phyloP scores from a whole-genome alignment of 2,888 invertebrate species.

The Hesperia comma region DNA sequence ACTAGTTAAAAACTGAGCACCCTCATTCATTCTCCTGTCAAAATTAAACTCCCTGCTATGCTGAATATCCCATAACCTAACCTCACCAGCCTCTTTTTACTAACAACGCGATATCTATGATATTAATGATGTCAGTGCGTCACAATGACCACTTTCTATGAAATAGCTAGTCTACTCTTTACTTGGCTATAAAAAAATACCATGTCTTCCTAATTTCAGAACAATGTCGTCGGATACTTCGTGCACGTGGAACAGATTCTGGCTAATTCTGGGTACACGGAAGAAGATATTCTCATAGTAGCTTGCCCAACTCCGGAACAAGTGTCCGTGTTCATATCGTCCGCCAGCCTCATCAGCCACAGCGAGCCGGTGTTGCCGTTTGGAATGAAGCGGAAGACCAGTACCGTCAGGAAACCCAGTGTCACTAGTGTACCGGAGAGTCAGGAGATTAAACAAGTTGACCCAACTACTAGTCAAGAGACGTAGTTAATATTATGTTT shows the following conservation, averaged over 20 bases:
- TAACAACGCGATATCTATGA: too few species aligned
- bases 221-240: slow-evolving; percentile 94
- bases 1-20: too few species aligned
- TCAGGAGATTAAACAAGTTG: slow-evolving; percentile 30
- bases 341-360: slow-evolving; percentile 87
- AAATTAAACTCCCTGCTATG: too few species aligned
- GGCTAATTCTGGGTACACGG: slow-evolving; percentile 88
- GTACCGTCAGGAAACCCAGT: slow-evolving; percentile 64
- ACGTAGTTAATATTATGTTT: not conserved
- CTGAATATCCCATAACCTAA: too few species aligned
- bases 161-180: too few species aligned
- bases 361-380: slow-evolving; percentile 74
- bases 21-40: too few species aligned
- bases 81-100: too few species aligned
- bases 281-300: slow-evolving; percentile 92
- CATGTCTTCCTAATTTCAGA: slow-evolving; percentile 76
- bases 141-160: too few species aligned
- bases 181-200: too few species aligned
- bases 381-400: slow-evolving; percentile 68
- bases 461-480: slow-evolving; percentile 21
- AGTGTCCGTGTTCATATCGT: slow-evolving; percentile 93
- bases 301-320: slow-evolving; percentile 97
- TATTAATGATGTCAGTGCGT: too few species aligned
- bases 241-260: slow-evolving; percentile 92
- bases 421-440: slow-evolving; percentile 64